These are phyloP conservation scores for Homalodisca vitripennis DNA, from an alignment of 1,140 invertebrate species.

Conservation along the genomic window DNA sequence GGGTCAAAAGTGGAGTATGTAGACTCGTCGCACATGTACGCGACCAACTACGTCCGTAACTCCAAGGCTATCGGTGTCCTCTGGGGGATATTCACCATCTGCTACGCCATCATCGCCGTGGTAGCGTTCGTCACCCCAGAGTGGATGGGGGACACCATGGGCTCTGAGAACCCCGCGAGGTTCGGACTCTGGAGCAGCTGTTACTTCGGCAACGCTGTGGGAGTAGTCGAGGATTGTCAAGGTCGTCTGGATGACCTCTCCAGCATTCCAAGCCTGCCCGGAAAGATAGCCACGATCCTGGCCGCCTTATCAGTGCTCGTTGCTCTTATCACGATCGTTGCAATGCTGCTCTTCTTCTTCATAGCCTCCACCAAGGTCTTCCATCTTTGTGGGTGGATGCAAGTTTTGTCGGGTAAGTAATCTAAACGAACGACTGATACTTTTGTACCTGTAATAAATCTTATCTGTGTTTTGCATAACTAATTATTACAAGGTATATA, in stretches of 20 bases:
- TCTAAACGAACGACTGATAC: slow-evolving; percentile 2
- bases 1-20: slow-evolving; percentile 89
- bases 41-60: slow-evolving; percentile 92
- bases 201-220: slow-evolving; percentile 49
- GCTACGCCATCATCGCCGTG: slow-evolving; percentile 92
- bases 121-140: slow-evolving; percentile 95
- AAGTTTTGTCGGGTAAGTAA: slow-evolving; percentile 84
- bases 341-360: slow-evolving; percentile 92
- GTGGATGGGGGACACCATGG: slow-evolving; percentile 75
- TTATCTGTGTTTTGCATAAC: too few species aligned
- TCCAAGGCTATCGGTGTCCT: slow-evolving; percentile 94
- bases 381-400: slow-evolving; percentile 90
- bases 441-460: neutral
- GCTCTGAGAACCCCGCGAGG: slow-evolving; percentile 83
- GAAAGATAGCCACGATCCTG: slow-evolving; percentile 80
- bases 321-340: slow-evolving; percentile 80
- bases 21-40: slow-evolving; percentile 84
- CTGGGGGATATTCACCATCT: slow-evolving; percentile 96
- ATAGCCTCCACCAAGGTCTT: slow-evolving; percentile 92
- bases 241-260: slow-evolving; percentile 82
- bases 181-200: slow-evolving; percentile 92
- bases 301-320: slow-evolving; percentile 83
- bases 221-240: slow-evolving; percentile 66
- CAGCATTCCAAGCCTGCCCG: slow-evolving; percentile 76
- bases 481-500: too few species aligned